Conservation (phyloP, 2,797 vertebrate species). For the Sebastes baramenuke region DNA sequence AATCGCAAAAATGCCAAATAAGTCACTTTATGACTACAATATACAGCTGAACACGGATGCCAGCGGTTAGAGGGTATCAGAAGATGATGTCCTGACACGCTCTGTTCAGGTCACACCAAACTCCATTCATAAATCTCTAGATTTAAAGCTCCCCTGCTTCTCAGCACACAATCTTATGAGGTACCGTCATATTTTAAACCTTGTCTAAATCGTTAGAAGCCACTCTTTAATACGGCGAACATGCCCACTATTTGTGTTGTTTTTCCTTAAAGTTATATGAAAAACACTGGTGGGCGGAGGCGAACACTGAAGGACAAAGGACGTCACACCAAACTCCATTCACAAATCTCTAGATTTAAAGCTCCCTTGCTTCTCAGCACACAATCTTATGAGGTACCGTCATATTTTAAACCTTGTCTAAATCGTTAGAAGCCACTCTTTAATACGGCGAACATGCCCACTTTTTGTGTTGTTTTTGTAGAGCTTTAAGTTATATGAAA, state of each 20-base stretch:
- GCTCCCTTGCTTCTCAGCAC: too few relatives aligned
- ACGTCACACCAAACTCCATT: constrained; percentile 8
- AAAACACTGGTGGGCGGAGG: too few relatives aligned
- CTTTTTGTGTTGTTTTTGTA: too few relatives aligned
- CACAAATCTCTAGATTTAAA: neutral
- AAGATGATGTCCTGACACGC: neutral
- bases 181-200: accelerated
- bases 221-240: neutral
- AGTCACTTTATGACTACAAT: constrained; percentile 26
- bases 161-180: accelerated
- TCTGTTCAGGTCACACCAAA: neutral
- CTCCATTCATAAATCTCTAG: constrained; percentile 4
- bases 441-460: neutral
- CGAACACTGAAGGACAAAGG: neutral
- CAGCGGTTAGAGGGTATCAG: constrained; percentile 19
- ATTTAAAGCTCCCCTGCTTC: neutral
- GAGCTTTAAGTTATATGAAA: too few relatives aligned
- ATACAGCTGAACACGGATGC: constrained; percentile 7
- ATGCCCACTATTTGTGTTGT: too few relatives aligned
- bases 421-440: accelerated
- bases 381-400: accelerated
- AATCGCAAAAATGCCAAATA: constrained; percentile 40
- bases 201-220: accelerated
- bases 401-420: accelerated
- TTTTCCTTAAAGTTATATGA: too few relatives aligned